Evolutionary conservation across 2,113 vertebrate species (phyloP), one percentile per base, ranked within the genome.

Genomic region (Ochotona princeps): DNA sequence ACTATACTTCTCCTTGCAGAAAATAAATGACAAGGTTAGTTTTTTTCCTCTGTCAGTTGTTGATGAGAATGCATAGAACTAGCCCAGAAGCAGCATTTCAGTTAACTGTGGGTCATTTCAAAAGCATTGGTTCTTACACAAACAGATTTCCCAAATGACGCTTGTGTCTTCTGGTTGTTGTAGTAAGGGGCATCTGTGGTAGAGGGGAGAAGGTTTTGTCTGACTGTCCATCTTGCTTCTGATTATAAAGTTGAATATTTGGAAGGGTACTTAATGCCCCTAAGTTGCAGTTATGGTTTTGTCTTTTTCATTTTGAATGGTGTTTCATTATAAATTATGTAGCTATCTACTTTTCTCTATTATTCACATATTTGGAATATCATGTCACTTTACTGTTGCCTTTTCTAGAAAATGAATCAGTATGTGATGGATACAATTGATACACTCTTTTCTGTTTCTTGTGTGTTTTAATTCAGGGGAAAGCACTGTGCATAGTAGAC

Each of bases 1-100:
- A 92, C 70, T 92, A 79, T 49, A 87, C 47, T 61, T 78, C 6
- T 76, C 11, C 44, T 23, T 80, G 25, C 0, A 63, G 66, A 95
- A 95, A 94, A 92, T 60, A 20, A 91, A 88, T 94, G 32, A 30
- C 74, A 85, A 93, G 65, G 21, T 79, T 20, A 91, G 8, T 49
- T 51, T 61, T n/a, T 87, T 94, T 83, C 86, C 28, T 75, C 73
- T 74, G n/a, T 63, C 2, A 38, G 3, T 75, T 88, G 74, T 26
- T 93, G 67, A 75, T 90, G 21, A 86, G 85, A 93, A 73, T 88
- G 7, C 51, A 32, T 94, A 74, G 92, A 95, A 90, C 89, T 44
- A 73, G 90, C 82, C 28, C 23, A 76, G 47, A 90, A 38, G 60
- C n/a, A 91, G 91, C 38, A 21, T 66, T 66, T 67, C 60, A 78